Base-by-base conservation (phyloP, 2,113 vertebrate genomes). In the Crypturellus undulatus region DNA sequence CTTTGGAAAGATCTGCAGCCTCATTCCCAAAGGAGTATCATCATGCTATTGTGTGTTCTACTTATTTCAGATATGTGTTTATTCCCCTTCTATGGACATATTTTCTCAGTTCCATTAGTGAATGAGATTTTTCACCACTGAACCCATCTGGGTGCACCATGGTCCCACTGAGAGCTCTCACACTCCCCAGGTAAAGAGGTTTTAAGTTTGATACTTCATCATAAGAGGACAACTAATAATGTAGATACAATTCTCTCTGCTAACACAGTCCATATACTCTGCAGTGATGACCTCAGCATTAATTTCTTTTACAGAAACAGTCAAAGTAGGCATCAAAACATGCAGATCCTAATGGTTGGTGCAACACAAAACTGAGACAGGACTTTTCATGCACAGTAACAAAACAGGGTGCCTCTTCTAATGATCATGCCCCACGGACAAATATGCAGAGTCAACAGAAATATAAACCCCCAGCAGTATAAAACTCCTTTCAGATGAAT, bases 401-500 rank as follows among this genome's bases (percentile, higher is more conserved):
- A 67, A 77, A 94, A 51, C 4, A 54, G 0, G 10, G 62, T 4
- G 49, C 43, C 26, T 18, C 6, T 38, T 79, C 78, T 30, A 93
- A 52, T 2, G 7, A 13, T 20, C 47, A 2, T 76, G 65, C 34
- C 65, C 80, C 71, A 17, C n/a, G 72, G 40, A 68, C 28, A 52
- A 65, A 94, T 68, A 34, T 42, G 34, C 51, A 26, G 28, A 87
- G 86, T 89, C 92, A 89, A 38, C 10, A 64, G 10, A 96, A 94
- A 96, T 42, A 81, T 42, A 94, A 90, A 47, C 4, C 18, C 28
- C 21, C 49, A 49, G 18, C 49, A 65, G 51, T n/a, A 67, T 26
- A 92, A 89, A 84, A 60, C 11, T 94, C 43, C 52, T 87, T 96
- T 80, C 85, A 68, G 43, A 91, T 6, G 64, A 17, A 92, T 32